A percentile compares a stretch with the other conserved stretches of the same genome.
Evolutionary conservation across 2,888 invertebrate genomes (phyloP).

Genomic region (Metopia argyrocephala): DNA sequence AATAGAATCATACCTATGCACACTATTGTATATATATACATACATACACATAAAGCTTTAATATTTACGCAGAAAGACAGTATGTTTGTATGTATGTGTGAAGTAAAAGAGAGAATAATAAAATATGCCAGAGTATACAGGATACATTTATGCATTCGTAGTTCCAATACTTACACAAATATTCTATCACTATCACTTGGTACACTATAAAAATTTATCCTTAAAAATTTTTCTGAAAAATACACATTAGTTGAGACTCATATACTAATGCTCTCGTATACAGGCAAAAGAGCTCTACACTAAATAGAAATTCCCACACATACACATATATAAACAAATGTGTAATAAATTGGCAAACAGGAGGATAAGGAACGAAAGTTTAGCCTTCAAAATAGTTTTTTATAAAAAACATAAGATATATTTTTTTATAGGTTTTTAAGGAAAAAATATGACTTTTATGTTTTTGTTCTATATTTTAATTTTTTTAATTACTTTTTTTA

Average conservation of each 20-base stretch:
- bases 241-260: neutral
- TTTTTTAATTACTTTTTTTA: neutral
- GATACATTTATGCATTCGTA: conserved; percentile 46
- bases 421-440: too few species aligned
- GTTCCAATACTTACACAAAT: conserved; percentile 28
- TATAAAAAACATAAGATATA: conserved; percentile 14
- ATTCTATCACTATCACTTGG: conserved; percentile 22
- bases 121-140: conserved; percentile 4
- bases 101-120: neutral
- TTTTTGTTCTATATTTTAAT: neutral
- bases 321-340: conserved; percentile 30
- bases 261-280: neutral
- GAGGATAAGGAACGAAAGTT: conserved; percentile 53
- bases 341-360: conserved; percentile 47
- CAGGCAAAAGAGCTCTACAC: conserved; percentile 13
- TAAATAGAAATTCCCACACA: neutral
- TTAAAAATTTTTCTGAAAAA: conserved; percentile 28
- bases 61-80: conserved; percentile 11
- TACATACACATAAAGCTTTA: neutral
- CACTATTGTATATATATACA: neutral
- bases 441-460: too few species aligned
- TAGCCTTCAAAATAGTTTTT: conserved; percentile 56
- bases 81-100: neutral
- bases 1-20: neutral
- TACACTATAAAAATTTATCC: conserved; percentile 43